phyloP scores from a whole-genome alignment of 2,113 vertebrate genomes.

The human region GRCh38 chr4:152274001-152274500 shows the following conservation, averaged over 20 bases:
- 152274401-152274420: background rate
- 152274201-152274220: constrained; percentile 35
- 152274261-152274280: constrained; percentile 18
- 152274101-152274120: background rate
- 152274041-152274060: background rate
- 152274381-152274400: background rate
- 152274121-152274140: background rate
- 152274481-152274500: background rate
- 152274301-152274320: background rate
- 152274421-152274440: fast-evolving
- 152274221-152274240: background rate
- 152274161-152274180: background rate
- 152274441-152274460: background rate
- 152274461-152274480: background rate
- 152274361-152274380: background rate
- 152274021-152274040: background rate
- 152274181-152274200: constrained; percentile 14
- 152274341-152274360: background rate
- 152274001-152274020: background rate
- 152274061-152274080: background rate
- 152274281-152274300: background rate
- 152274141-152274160: background rate
- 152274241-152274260: background rate
- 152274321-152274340: background rate
- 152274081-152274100: background rate